Evolutionary conservation across 2,113 vertebrate genomes (phyloP), one percentile per base, ranked within the genome.

Genomic region (Dascyllus trimaculatus): DNA sequence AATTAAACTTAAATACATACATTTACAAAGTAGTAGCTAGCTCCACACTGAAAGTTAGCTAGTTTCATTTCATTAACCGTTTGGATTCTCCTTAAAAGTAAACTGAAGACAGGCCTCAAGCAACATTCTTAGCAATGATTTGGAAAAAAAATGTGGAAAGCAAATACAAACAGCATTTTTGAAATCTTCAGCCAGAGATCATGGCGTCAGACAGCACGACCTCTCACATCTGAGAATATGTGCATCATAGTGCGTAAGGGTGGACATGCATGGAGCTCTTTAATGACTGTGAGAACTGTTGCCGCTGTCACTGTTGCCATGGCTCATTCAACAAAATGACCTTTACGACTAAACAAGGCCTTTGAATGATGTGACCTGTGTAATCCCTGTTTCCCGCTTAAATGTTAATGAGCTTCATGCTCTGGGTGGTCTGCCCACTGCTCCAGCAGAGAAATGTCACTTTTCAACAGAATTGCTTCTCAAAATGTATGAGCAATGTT

Each of bases 351-450:
- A 43, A 57, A 57, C 58, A 1, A 61, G 49, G 69, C 52, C 72
- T 84, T 43, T 81, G 68, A 74, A 15, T 62, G 59, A 57, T n/a
- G 75, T 56, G 81, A 79, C 67, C 82, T 61, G 52, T 64, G 57
- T 63, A 49, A 78, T 78, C 69, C 22, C 40, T 15, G 40, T 46
- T 45, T 51, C 45, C 26, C 45, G 1, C 19, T 54, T 53, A 53
- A 52, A 76, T 76, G 75, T 61, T 82, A 85, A 85, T 71, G 79
- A 65, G 71, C 75, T 26, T 21, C 15, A 1, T 29, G 0, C 58
- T 81, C 57, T 82, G 75, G 75, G 78, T 84, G 85, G 66, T 78
- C 78, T 24, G 32, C 14, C 40, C 2, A 13, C 74, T 46, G 59
- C n/a, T 5, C 71, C 9, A 29, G 43, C 14, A 43, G 14, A 43